Conservation (phyloP, 2,888 invertebrate genomes). For the Caenorhabditis macrosperma region DNA sequence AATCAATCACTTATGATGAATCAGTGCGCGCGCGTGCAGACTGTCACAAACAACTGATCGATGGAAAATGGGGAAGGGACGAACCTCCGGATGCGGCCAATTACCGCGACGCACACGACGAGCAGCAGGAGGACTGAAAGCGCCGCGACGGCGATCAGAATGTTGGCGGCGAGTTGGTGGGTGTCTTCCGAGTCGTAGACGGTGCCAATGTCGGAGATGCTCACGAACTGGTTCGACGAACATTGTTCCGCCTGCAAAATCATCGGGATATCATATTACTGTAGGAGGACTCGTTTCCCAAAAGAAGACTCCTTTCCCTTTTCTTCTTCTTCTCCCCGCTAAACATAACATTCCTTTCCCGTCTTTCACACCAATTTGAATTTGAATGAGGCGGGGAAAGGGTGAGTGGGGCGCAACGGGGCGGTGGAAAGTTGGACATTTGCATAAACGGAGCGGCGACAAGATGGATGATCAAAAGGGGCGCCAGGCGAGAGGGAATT, state of each 20-base stretch:
- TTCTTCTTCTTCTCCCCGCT: not conserved
- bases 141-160: conserved; percentile 49
- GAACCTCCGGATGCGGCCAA: conserved; percentile 60
- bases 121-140: conserved; percentile 51
- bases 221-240: conserved; percentile 52
- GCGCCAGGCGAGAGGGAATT: conserved; percentile 38
- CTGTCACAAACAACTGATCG: conserved; percentile 53
- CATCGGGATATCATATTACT: not conserved
- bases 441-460: conserved; percentile 54
- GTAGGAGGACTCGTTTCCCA: conserved; percentile 15
- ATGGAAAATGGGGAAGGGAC: no score
- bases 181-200: conserved; percentile 40
- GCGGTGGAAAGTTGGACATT: conserved; percentile 35
- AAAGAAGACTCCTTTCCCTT: not conserved
- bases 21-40: conserved; percentile 51
- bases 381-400: conserved; percentile 54
- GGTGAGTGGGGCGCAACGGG: conserved; percentile 31
- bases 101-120: conserved; percentile 49
- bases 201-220: conserved; percentile 55
- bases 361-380: conserved; percentile 53
- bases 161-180: conserved; percentile 39
- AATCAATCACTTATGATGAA: conserved; percentile 56
- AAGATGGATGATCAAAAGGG: conserved; percentile 55
- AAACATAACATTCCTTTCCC: conserved; percentile 28
- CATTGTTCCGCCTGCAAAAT: conserved; percentile 56